Conservation (phyloP, 2,888 invertebrate species). For the Athalia circularis region DNA sequence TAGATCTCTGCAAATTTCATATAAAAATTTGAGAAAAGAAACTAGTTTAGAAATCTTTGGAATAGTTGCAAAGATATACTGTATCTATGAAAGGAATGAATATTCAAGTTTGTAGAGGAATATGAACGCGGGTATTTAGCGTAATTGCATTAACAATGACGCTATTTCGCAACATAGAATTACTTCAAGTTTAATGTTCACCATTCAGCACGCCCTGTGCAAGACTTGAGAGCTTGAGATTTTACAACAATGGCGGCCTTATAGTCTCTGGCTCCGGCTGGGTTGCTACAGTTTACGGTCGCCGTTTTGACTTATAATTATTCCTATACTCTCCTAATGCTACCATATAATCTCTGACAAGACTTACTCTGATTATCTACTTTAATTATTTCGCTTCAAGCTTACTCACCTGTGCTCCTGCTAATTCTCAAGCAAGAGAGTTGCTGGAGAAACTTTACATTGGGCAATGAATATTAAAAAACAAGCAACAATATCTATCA, state of each 20-base stretch:
- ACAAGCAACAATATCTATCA: too few relatives aligned
- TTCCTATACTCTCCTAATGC: constrained; percentile 17
- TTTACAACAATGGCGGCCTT: background rate
- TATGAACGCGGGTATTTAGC: constrained; percentile 47
- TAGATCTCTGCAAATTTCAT: background rate
- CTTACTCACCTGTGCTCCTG: constrained; percentile 1
- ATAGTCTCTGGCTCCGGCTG: background rate
- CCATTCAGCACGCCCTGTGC: constrained; percentile 7
- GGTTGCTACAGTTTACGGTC: constrained; percentile 25
- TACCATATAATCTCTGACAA: constrained; percentile 36
- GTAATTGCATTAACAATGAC: constrained; percentile 47
- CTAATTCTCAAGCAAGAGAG: background rate
- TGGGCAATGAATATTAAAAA: too few relatives aligned
- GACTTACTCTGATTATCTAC: constrained; percentile 38
- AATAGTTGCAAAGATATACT: background rate
- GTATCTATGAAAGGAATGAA: constrained; percentile 14
- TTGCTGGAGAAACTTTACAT: background rate
- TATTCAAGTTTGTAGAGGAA: constrained; percentile 41
- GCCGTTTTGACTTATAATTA: constrained; percentile 39
- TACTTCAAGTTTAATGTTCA: constrained; percentile 46
- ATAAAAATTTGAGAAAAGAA: background rate
- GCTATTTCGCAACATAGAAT: constrained; percentile 46
- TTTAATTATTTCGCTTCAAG: constrained; percentile 17
- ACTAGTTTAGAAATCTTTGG: background rate
- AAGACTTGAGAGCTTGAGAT: background rate